Evolutionary conservation across 2,888 invertebrate species (phyloP).

Genomic region (Polylopha cassiicola): DNA sequence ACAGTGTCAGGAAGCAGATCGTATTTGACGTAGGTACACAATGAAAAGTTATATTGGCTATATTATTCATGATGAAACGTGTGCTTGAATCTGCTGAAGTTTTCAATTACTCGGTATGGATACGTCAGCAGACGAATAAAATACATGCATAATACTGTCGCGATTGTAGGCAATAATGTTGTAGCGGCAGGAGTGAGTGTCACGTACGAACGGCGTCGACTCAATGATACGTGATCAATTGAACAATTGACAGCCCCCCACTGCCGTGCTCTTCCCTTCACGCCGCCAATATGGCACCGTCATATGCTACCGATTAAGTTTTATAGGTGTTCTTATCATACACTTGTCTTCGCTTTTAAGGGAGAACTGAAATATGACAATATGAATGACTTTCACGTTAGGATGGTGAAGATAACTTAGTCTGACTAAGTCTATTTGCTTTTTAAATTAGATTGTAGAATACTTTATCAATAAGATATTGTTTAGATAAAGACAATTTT

Average conservation of each 20-base stretch:
- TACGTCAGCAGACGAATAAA: slow-evolving; percentile 11
- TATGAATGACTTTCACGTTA: too few relatives aligned
- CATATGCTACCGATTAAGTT: slow-evolving; percentile 14
- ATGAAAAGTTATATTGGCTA: too few relatives aligned
- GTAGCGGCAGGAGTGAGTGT: slow-evolving; percentile 13
- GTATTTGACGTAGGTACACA: too few relatives aligned
- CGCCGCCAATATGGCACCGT: slow-evolving; percentile 7
- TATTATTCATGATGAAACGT: too few relatives aligned
- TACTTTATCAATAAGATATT: too few relatives aligned
- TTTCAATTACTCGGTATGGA: slow-evolving; percentile 10
- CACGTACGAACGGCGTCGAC: slow-evolving; percentile 27
- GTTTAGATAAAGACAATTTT: too few relatives aligned
- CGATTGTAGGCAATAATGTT: slow-evolving; percentile 19
- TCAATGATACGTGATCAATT: slow-evolving; percentile 48
- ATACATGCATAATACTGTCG: slow-evolving; percentile 19
- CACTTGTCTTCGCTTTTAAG: slow-evolving; percentile 6
- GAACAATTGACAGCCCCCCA: slow-evolving; percentile 41
- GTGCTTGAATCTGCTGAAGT: too few relatives aligned
- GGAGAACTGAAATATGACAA: too few relatives aligned
- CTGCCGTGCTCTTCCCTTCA: slow-evolving; percentile 12
- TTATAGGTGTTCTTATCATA: slow-evolving; percentile 12
- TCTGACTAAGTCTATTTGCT: too few relatives aligned
- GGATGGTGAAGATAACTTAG: too few relatives aligned
- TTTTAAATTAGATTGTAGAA: too few relatives aligned
- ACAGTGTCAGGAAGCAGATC: too few relatives aligned